A percentile compares a stretch with the other conserved stretches of the same genome.
These are phyloP conservation scores for Axea sp. DNA, from an alignment of 2,888 invertebrate species.

Conservation along the genomic window DNA sequence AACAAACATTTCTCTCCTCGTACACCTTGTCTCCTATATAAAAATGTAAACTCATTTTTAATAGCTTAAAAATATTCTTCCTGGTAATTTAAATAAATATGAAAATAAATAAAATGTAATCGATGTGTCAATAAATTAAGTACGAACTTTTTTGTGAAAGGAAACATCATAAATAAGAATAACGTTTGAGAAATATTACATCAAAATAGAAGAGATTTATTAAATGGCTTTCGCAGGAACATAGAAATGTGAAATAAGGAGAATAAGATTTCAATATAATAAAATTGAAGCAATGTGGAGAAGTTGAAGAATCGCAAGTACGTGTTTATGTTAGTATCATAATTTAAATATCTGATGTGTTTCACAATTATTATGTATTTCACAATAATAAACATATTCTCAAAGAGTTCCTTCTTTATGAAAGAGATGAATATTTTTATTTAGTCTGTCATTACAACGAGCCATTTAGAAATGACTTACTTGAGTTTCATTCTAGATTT, in stretches of 20 bases:
- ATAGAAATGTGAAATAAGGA: background rate
- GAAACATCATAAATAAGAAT: conserved; percentile 13
- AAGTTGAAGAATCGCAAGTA: background rate
- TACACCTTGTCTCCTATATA: too few species aligned
- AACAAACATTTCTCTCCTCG: conserved; percentile 5
- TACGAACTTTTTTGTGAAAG: conserved; percentile 8
- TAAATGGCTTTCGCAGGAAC: background rate
- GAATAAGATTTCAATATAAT: conserved; percentile 8
- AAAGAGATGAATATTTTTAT: too few species aligned
- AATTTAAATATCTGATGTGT: conserved; percentile 5
- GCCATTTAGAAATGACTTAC: too few species aligned
- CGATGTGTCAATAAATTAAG: conserved; percentile 2
- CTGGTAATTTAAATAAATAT: too few species aligned
- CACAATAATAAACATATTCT: too few species aligned
- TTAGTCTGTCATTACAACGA: too few species aligned
- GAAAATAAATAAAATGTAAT: too few species aligned
- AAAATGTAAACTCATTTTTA: too few species aligned
- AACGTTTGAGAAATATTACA: conserved; percentile 4
- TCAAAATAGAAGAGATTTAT: conserved; percentile 12
- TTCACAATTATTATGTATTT: too few species aligned
- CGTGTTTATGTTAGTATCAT: conserved; percentile 5
- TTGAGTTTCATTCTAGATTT: too few species aligned
- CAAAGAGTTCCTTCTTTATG: too few species aligned
- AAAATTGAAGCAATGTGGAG: background rate
- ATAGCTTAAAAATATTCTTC: too few species aligned